phyloP scores from a whole-genome alignment of 30 jellyfish, hydroid and myxozoan species.

The Hydractinia symbiolongicarpus region DNA sequence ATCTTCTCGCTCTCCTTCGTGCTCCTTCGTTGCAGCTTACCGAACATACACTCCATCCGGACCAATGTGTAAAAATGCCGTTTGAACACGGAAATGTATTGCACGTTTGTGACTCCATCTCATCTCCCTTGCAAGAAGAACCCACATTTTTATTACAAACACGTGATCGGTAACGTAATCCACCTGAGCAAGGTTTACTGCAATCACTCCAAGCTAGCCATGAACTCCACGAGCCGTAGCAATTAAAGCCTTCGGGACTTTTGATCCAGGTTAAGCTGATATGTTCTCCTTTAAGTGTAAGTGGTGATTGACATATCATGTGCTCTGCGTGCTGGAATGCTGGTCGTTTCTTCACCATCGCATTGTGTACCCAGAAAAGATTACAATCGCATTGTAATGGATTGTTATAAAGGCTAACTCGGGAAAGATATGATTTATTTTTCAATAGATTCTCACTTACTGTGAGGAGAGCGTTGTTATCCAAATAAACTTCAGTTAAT shows the following conservation, averaged over 20 bases:
- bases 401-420: slow-evolving; percentile 63
- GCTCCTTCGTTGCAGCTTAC: slow-evolving; percentile 53
- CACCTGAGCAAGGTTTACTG: slow-evolving; percentile 81
- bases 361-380: slow-evolving; percentile 67
- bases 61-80: slow-evolving; percentile 68
- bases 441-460: slow-evolving; percentile 33
- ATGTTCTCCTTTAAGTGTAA: slow-evolving; percentile 38
- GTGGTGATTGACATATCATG: slow-evolving; percentile 56
- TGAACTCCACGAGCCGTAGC: slow-evolving; percentile 73
- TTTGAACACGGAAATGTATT: slow-evolving; percentile 67
- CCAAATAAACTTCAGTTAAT: slow-evolving; percentile 59
- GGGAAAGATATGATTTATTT: slow-evolving; percentile 27
- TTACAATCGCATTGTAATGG: slow-evolving; percentile 74
- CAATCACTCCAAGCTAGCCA: slow-evolving; percentile 94
- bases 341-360: not conserved
- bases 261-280: slow-evolving; percentile 19
- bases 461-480: slow-evolving; percentile 55
- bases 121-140: slow-evolving; percentile 58
- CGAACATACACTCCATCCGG: slow-evolving; percentile 80
- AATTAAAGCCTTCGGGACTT: slow-evolving; percentile 35
- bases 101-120: slow-evolving; percentile 56
- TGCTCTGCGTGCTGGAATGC: slow-evolving; percentile 46
- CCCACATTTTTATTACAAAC: slow-evolving; percentile 44
- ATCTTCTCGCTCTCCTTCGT: slow-evolving; percentile 53
- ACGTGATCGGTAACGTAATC: slow-evolving; percentile 70